Evolutionary conservation across 2,888 invertebrate genomes (phyloP).

Genomic region (Napeogenes inachia): DNA sequence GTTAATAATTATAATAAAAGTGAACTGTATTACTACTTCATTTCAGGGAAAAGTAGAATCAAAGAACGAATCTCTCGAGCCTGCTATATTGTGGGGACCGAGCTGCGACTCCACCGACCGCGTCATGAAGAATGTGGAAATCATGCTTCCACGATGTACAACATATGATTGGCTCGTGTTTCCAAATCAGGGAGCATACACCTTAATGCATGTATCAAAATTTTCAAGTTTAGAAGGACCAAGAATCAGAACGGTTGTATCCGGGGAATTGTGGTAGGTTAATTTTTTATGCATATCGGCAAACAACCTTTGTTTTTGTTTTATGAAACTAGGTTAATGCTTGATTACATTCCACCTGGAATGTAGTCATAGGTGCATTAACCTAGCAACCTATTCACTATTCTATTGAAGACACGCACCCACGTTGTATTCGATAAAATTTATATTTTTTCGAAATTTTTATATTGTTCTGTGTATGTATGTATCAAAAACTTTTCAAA

Average conservation of each 20-base stretch:
- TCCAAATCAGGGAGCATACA: constrained; percentile 39
- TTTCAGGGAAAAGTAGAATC: background rate
- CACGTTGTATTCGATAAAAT: too few relatives aligned
- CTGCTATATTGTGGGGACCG: constrained; percentile 36
- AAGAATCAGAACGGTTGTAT: constrained; percentile 38
- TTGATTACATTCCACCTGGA: too few relatives aligned
- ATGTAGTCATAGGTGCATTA: too few relatives aligned
- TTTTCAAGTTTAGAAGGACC: constrained; percentile 41
- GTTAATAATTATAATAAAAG: too few relatives aligned
- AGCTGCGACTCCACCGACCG: constrained; percentile 42
- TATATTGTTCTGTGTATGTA: too few relatives aligned
- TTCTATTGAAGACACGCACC: too few relatives aligned
- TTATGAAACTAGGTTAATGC: too few relatives aligned
- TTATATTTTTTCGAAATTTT: too few relatives aligned
- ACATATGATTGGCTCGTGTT: constrained; percentile 43
- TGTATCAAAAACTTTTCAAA: too few relatives aligned
- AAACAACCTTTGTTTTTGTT: too few relatives aligned
- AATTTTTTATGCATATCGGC: background rate
- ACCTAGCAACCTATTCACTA: too few relatives aligned
- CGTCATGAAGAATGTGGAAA: constrained; percentile 33
- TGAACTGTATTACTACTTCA: background rate
- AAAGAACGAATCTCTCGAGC: constrained; percentile 9
- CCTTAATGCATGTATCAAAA: constrained; percentile 32
- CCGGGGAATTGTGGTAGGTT: constrained; percentile 40
- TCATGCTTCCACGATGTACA: constrained; percentile 36